Conservation (phyloP, 2,888 invertebrate genomes). For the Drosophila mimica region DNA sequence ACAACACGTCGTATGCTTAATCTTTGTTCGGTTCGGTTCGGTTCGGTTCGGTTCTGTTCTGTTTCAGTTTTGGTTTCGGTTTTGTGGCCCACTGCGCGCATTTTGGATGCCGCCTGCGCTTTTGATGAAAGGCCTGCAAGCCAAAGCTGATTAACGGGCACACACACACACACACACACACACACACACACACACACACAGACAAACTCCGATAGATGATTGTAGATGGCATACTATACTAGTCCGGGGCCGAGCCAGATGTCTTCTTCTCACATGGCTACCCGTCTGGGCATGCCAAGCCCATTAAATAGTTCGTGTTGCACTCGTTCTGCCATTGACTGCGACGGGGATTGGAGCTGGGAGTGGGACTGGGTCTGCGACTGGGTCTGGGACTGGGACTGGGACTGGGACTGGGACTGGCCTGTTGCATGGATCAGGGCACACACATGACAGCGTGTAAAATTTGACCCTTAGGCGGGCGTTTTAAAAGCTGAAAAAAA, state of each 20-base stretch:
- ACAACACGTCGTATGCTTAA: slow-evolving; percentile 77
- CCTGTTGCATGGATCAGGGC: slow-evolving; percentile 58
- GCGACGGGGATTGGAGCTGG: slow-evolving; percentile 11
- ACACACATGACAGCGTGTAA: slow-evolving; percentile 71
- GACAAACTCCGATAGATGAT: slow-evolving; percentile 28
- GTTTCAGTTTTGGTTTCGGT: slow-evolving; percentile 25
- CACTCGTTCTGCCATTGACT: slow-evolving; percentile 66
- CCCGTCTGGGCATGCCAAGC: slow-evolving; percentile 61
- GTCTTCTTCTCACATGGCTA: slow-evolving; percentile 72
- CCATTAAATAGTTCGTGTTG: slow-evolving; percentile 79
- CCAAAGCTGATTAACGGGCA: slow-evolving; percentile 74
- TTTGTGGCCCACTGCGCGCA: slow-evolving; percentile 20
- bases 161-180: slow-evolving; percentile 34
- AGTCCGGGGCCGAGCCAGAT: slow-evolving; percentile 50
- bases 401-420: slow-evolving; percentile 19
- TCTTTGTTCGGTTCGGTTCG: slow-evolving; percentile 34
- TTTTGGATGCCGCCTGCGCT: slow-evolving; percentile 66
- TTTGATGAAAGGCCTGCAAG: slow-evolving; percentile 75
- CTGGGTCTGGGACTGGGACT: slow-evolving; percentile 8
- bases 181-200: slow-evolving; percentile 26
- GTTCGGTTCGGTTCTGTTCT: slow-evolving; percentile 6
- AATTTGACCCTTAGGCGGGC: slow-evolving; percentile 69
- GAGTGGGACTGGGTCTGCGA: slow-evolving; percentile 18
- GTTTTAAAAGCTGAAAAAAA: slow-evolving; percentile 31
- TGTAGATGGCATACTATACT: slow-evolving; percentile 32